Evolutionary conservation across 2,113 vertebrate genomes (phyloP).

Genomic region (Pterocles orientalis): DNA sequence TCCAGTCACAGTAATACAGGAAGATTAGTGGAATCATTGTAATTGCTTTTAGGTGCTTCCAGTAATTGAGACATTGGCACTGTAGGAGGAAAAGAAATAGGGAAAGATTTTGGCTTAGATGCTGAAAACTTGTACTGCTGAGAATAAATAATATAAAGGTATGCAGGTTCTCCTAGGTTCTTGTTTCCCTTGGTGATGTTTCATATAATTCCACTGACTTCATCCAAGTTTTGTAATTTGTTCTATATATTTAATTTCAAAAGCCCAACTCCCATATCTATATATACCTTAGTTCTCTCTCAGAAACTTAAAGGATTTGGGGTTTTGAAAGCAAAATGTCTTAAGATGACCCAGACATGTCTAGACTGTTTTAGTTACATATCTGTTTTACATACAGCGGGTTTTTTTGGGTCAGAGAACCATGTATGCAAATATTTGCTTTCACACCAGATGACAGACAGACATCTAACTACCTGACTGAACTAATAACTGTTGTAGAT

Average conservation of each 20-base stretch:
- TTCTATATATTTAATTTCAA: slow-evolving; percentile 28
- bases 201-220: not conserved
- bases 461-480: not conserved
- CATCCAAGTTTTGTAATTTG: not conserved
- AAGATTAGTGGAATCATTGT: slow-evolving; percentile 40
- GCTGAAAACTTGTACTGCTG: not conserved
- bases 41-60: slow-evolving; percentile 47
- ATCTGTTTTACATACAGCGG: not conserved
- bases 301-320: not conserved
- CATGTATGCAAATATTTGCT: not conserved
- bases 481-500: not conserved
- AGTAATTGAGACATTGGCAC: slow-evolving; percentile 31
- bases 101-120: slow-evolving; percentile 21
- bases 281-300: not conserved
- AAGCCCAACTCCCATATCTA: not conserved
- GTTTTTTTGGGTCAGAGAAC: not conserved
- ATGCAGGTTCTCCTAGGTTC: not conserved
- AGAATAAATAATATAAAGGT: slow-evolving; percentile 31
- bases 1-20: slow-evolving; percentile 7
- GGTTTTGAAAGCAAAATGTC: not conserved
- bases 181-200: slow-evolving; percentile 1
- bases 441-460: not conserved
- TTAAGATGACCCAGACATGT: not conserved
- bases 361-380: not conserved
- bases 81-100: not conserved